phyloP scores from a whole-genome alignment of 1,140 invertebrate species.

The Drosophila arizonae region DNA sequence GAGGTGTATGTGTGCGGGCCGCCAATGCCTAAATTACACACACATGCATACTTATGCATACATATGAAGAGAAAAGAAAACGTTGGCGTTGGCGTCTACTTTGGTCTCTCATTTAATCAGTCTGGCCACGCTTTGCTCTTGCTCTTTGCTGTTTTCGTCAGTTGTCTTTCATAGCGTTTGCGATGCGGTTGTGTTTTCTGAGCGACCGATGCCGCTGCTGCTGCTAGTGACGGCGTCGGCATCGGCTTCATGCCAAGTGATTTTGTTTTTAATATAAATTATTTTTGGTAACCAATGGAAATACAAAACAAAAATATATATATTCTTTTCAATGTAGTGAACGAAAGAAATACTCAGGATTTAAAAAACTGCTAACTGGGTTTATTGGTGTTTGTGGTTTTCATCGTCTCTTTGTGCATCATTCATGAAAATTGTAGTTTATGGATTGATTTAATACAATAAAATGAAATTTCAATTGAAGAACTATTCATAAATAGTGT shows the following conservation, averaged over 20 bases:
- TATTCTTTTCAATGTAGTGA: constrained; percentile 5
- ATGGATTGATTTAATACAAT: constrained; percentile 19
- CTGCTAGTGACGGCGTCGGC: constrained; percentile 22
- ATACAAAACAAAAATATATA: background rate
- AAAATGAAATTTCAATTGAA: background rate
- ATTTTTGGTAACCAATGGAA: constrained; percentile 45
- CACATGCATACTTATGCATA: background rate
- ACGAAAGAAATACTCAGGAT: constrained; percentile 15
- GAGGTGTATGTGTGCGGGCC: constrained; percentile 20
- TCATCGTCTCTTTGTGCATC: background rate
- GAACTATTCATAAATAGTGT: constrained; percentile 5
- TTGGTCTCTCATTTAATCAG: constrained; percentile 42
- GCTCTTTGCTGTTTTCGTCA: constrained; percentile 47
- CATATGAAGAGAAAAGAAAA: constrained; percentile 26
- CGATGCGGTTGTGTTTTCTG: constrained; percentile 68
- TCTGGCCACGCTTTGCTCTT: constrained; percentile 49
- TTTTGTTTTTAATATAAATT: constrained; percentile 47
- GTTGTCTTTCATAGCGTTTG: constrained; percentile 56
- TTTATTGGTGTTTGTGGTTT: constrained; percentile 26
- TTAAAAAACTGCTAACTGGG: constrained; percentile 12
- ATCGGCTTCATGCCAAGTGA: constrained; percentile 52
- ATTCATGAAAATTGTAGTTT: constrained; percentile 17
- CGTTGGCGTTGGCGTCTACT: constrained; percentile 38
- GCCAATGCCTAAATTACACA: constrained; percentile 14
- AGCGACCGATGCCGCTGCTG: constrained; percentile 38